These are phyloP conservation scores for Coturnix japonica DNA, from an alignment of 2,113 vertebrate species.

Conservation along the genomic window DNA sequence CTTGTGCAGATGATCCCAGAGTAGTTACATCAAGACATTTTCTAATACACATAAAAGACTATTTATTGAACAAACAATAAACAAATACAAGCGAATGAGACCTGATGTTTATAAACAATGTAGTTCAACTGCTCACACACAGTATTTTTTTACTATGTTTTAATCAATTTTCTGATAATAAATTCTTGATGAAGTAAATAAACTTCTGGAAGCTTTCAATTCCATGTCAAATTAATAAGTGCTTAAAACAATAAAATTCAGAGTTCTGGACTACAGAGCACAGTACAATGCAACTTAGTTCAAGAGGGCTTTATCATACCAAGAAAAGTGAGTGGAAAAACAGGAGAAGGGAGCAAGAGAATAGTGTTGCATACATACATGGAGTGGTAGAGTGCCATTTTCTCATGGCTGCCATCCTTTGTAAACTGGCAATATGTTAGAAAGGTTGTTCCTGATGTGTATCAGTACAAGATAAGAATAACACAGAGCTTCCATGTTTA, in stretches of 20 bases:
- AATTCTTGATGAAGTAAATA: conserved; percentile 43
- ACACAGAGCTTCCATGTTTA: neutral
- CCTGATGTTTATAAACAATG: neutral
- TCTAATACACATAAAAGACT: neutral
- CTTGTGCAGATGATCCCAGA: neutral
- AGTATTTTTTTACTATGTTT: neutral
- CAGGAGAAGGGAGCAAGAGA: neutral
- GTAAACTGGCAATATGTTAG: neutral
- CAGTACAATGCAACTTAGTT: conserved; percentile 18
- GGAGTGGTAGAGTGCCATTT: neutral
- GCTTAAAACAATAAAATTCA: conserved; percentile 17
- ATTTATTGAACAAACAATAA: neutral
- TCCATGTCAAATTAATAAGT: neutral
- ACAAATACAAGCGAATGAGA: neutral
- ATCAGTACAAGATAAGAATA: neutral
- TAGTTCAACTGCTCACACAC: neutral
- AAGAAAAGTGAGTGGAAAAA: neutral
- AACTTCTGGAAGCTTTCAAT: conserved; percentile 13
- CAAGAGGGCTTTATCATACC: neutral
- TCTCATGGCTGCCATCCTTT: neutral
- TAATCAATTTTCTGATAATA: neutral
- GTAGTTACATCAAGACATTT: neutral
- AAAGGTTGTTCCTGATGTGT: neutral
- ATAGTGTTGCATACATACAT: neutral
- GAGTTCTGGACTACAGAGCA: conserved; percentile 33